Percentiles rank a stretch among this genome's conserved stretches.
Evolutionary conservation across 2,797 vertebrate species (phyloP).

Genomic region (Aldrovandia affinis): DNA sequence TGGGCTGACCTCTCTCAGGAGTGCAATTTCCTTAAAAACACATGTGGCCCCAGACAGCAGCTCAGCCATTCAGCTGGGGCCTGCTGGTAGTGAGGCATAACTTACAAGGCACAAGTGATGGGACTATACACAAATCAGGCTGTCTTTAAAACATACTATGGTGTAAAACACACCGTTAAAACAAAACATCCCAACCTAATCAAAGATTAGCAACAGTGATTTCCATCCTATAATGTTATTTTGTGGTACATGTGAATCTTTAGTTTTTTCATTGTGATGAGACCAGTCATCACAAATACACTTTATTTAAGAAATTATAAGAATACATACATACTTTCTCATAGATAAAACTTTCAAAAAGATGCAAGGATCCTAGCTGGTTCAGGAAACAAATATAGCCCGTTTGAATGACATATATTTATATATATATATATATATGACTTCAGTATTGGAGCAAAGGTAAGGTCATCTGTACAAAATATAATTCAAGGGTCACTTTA

Average conservation of each 20-base stretch:
- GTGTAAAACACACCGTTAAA: neutral
- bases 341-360: conserved; percentile 34
- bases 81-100: neutral
- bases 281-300: conserved; percentile 54
- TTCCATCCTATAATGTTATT: neutral
- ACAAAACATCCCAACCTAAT: neutral
- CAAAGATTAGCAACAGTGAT: no score
- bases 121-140: neutral
- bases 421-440: conserved; percentile 31
- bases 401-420: conserved; percentile 18
- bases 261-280: conserved; percentile 40
- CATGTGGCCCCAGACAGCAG: neutral
- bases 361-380: conserved; percentile 37
- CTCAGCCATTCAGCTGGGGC: neutral
- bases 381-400: conserved; percentile 28
- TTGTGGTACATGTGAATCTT: neutral
- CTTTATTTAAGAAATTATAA: conserved; percentile 59
- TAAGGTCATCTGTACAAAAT: conserved; percentile 51
- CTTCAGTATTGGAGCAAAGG: conserved; percentile 33
- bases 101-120: neutral
- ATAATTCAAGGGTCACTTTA: conserved; percentile 2
- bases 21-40: neutral
- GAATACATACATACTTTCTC: conserved; percentile 50
- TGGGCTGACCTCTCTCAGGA: neutral
- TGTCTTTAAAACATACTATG: neutral